Base-by-base conservation (phyloP, 2,888 invertebrate species). In the Zele albiditarsus region DNA sequence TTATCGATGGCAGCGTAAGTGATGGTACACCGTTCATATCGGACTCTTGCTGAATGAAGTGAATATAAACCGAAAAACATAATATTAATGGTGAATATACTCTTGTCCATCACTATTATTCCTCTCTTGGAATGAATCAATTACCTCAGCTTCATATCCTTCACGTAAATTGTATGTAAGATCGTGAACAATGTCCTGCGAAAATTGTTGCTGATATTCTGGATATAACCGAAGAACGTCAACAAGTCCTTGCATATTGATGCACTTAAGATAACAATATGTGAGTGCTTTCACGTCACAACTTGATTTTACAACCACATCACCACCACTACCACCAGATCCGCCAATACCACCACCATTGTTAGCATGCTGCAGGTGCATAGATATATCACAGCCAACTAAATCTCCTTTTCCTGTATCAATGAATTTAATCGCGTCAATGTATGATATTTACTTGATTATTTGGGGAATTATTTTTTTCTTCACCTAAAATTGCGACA, bases 281-380 rank as follows among this genome's bases (percentile, higher is more conserved):
- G 98, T 98, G 71, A 98, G 91, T 49, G 98, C 98, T 91, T 96
- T 94, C 46, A 98, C 98, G 89, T 98, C 98, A 89, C 97, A 97
- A 90, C 96, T 96, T 66, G 97, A 97, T 90, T 97, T 97, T 58
- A 97, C 95, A 60, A 97, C 93, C 49, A 95, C 94, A 87, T 97
- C 96, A 28, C 91, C 90, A 1, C 89, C 86, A 38, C 38, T 38
- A 20, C 87, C 91, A 23, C 92, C 91, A 81, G 92, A 92, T 67
- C 92, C 91, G 77, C 92, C 92, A 16, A 91, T 91, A 73, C 83
- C 78, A 74, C 91, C 91, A 46, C 93, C 93, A 83, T 93, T 93
- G 84, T 90, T 91, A 72, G 91, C 91, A 84, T 94, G 89, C 73
- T 91, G 94, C 83, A 96, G 91, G 90, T 96, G 95, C 82, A 94